A percentile compares a stretch with the other conserved stretches of the same genome.
These are phyloP conservation scores for Capitulum mitella DNA, from an alignment of 2,888 invertebrate species.

Conservation along the genomic window DNA sequence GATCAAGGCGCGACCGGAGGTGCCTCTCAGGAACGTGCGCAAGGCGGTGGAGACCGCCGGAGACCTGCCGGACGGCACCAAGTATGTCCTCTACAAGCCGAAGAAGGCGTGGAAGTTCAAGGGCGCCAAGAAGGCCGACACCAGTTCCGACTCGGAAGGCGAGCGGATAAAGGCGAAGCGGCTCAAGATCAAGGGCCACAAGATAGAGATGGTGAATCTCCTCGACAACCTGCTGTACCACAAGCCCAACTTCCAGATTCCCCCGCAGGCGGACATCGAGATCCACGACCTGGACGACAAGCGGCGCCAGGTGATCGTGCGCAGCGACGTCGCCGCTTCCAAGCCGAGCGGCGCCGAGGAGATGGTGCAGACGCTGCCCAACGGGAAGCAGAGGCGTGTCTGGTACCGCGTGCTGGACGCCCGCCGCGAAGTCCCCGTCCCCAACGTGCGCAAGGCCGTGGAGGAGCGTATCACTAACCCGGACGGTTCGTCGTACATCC, in stretches of 20 bases:
- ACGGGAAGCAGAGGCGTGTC: neutral
- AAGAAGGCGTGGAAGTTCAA: neutral
- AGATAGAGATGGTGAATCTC: conserved; percentile 2
- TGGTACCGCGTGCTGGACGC: neutral
- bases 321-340: neutral
- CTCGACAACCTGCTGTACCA: neutral
- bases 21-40: neutral
- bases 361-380: neutral
- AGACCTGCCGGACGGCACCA: neutral
- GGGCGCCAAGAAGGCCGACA: neutral
- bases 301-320: conserved; percentile 1
- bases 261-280: conserved; percentile 1
- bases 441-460: neutral
- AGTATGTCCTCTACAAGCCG: neutral
- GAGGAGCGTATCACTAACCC: neutral
- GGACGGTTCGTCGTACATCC: neutral
- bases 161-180: neutral
- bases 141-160: neutral
- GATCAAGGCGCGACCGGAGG: neutral
- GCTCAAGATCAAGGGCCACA: neutral
- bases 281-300: neutral
- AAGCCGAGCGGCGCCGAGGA: neutral
- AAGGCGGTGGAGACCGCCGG: neutral
- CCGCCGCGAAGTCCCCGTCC: neutral
- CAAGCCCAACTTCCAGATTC: conserved; percentile 1